phyloP scores from a whole-genome alignment of 2,888 invertebrate species.

The Parascotia fuliginaria region DNA sequence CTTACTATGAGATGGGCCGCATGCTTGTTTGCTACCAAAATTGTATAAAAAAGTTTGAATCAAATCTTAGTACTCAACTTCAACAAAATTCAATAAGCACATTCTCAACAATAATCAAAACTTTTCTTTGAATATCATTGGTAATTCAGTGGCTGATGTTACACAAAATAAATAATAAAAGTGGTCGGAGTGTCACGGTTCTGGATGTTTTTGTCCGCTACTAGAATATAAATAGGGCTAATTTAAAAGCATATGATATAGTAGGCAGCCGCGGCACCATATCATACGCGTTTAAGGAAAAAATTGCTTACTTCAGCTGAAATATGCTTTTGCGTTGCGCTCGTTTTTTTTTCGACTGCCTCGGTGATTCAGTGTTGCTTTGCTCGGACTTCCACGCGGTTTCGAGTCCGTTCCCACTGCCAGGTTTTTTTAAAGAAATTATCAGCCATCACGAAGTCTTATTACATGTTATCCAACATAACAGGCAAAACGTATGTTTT shows the following conservation, averaged over 20 bases:
- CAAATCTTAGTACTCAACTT: conserved; percentile 19
- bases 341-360: neutral
- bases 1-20: no score
- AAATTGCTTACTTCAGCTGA: conserved; percentile 14
- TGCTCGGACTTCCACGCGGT: no score
- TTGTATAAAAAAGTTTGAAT: conserved; percentile 8
- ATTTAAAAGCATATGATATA: conserved; percentile 59
- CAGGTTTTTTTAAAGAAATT: no score
- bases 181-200: conserved; percentile 53
- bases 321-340: conserved; percentile 6
- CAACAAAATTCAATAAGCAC: conserved; percentile 45
- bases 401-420: no score
- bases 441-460: no score
- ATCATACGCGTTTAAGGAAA: conserved; percentile 20
- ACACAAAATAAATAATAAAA: conserved; percentile 64
- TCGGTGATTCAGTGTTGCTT: no score
- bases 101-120: conserved; percentile 29
- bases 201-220: conserved; percentile 52
- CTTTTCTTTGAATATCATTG: conserved; percentile 47
- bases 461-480: no score
- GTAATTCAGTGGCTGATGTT: conserved; percentile 52
- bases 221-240: conserved; percentile 66
- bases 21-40: no score
- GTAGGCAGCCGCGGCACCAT: conserved; percentile 16
- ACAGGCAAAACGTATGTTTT: no score